Conservation (phyloP, 2,113 vertebrate species). For the Vimba vimba region DNA sequence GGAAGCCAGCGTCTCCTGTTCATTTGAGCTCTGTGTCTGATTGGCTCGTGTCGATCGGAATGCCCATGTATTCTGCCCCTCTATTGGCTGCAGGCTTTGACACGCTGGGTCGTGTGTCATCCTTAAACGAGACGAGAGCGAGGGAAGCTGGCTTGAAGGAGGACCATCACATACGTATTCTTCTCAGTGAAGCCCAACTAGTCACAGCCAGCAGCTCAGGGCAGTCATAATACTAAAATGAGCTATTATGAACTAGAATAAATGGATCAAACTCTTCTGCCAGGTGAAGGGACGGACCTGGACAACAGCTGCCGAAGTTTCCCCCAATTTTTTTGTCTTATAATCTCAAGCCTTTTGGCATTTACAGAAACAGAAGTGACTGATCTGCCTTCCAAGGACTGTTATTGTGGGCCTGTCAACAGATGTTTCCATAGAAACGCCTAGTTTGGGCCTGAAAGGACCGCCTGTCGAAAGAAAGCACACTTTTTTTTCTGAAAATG, state of each 20-base stretch:
- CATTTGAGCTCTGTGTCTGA: conserved; percentile 83
- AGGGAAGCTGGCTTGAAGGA: conserved; percentile 89
- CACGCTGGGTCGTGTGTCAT: conserved; percentile 84
- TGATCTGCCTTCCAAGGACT: conserved; percentile 62
- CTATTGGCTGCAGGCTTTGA: conserved; percentile 83
- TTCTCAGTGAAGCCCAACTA: conserved; percentile 85
- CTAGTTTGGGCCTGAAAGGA: background rate
- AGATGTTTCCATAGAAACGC: conserved; percentile 55
- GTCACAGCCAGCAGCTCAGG: conserved; percentile 69
- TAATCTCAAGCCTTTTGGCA: conserved; percentile 58
- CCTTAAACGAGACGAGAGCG: conserved; percentile 83
- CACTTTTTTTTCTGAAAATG: conserved; percentile 66
- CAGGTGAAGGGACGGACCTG: background rate
- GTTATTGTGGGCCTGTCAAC: conserved; percentile 66
- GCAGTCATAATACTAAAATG: conserved; percentile 58
- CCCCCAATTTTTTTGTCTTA: background rate
- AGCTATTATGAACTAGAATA: background rate
- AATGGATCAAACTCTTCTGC: background rate
- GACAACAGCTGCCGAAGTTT: conserved; percentile 19
- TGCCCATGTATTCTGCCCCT: conserved; percentile 87
- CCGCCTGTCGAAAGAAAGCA: conserved; percentile 74
- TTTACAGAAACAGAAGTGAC: conserved; percentile 68
- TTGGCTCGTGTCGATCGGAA: conserved; percentile 92
- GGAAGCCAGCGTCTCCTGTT: conserved; percentile 84
- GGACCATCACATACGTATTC: conserved; percentile 85